Conservation (phyloP, 2,888 invertebrate species). For the Drosophila stalkeri region DNA sequence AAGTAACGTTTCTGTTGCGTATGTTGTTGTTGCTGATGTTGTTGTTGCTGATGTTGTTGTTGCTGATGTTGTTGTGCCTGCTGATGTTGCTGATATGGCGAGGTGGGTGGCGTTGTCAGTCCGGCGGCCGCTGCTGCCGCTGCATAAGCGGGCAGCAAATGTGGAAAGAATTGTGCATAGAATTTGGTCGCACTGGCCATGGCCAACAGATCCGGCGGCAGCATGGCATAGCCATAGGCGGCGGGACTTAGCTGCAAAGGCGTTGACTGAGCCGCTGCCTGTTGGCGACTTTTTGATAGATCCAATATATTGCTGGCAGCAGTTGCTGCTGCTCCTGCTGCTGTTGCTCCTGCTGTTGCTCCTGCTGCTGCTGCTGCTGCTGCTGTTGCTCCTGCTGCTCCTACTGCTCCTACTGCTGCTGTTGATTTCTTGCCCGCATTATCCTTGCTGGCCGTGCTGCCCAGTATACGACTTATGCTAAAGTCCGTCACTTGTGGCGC, state of each 20-base stretch:
- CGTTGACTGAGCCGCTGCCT: neutral
- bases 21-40: conserved; percentile 18
- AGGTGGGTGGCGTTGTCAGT: conserved; percentile 59
- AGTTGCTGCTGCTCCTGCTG: neutral
- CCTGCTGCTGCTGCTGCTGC: neutral
- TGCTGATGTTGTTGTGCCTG: neutral
- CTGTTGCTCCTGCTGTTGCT: neutral
- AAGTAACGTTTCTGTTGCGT: conserved; percentile 72
- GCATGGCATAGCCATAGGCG: conserved; percentile 55
- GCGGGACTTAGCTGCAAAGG: neutral
- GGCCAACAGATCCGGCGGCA: conserved; percentile 77
- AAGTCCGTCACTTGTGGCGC: conserved; percentile 83
- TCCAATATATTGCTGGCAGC: conserved; percentile 72
- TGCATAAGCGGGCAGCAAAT: conserved; percentile 78
- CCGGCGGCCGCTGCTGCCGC: conserved; percentile 74
- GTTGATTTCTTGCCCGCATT: conserved; percentile 25
- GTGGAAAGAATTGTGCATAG: conserved; percentile 83
- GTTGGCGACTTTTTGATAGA: conserved; percentile 77
- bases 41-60: conserved; percentile 45
- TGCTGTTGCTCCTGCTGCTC: no score
- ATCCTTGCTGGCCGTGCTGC: conserved; percentile 26
- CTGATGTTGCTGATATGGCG: conserved; percentile 66
- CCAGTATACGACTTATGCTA: conserved; percentile 83
- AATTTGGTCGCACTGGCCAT: conserved; percentile 83
- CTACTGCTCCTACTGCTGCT: neutral